Evolutionary conservation across 2,113 vertebrate genomes (phyloP).

Genomic region (Phoenicopterus ruber): DNA sequence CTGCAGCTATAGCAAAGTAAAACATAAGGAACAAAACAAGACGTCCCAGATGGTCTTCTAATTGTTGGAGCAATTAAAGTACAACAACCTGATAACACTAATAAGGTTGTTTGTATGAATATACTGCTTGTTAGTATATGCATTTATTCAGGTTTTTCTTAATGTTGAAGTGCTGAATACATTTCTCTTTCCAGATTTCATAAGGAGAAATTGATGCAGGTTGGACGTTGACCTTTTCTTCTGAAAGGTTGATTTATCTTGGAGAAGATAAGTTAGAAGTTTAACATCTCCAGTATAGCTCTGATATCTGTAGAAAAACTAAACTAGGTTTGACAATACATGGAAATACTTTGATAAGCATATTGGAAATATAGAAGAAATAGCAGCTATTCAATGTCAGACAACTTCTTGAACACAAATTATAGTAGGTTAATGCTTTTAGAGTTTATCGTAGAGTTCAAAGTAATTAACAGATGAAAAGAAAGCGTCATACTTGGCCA

Average conservation of each 20-base stretch:
- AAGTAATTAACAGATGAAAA: not conserved
- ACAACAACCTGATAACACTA: not conserved
- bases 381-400: not conserved
- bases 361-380: not conserved
- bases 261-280: not conserved
- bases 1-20: slow-evolving; percentile 26
- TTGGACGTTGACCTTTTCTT: not conserved
- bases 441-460: not conserved
- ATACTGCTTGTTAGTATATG: not conserved
- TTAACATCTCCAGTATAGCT: not conserved
- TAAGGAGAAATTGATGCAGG: not conserved
- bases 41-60: slow-evolving; percentile 21
- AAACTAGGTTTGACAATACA: not conserved
- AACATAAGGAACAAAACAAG: not conserved
- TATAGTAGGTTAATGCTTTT: not conserved
- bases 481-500: not conserved
- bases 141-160: not conserved
- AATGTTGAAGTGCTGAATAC: not conserved
- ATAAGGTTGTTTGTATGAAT: not conserved
- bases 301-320: not conserved
- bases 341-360: not conserved
- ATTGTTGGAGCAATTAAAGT: slow-evolving; percentile 34
- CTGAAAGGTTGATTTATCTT: not conserved
- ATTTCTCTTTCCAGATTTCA: not conserved
- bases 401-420: not conserved